These are phyloP conservation scores for Eudasyphora cyanicolor DNA, from an alignment of 2,888 invertebrate species.

Conservation along the genomic window DNA sequence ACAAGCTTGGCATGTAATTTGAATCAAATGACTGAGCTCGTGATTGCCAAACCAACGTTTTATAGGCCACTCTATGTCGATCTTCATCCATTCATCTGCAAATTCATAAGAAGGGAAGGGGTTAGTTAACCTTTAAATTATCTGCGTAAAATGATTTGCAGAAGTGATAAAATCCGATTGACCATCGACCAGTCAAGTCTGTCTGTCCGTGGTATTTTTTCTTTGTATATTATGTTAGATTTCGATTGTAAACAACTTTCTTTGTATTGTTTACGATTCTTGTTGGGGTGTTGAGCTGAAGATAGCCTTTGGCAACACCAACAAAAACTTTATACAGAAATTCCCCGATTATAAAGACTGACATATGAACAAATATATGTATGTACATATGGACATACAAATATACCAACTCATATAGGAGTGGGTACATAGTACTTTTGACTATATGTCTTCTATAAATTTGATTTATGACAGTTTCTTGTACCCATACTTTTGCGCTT, in stretches of 20 bases:
- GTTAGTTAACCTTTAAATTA: background rate
- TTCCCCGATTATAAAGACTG: background rate
- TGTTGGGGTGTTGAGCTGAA: background rate
- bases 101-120: too few species aligned
- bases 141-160: background rate
- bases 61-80: constrained; percentile 88
- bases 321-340: constrained; percentile 4
- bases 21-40: constrained; percentile 86
- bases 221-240: background rate
- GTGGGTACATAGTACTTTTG: constrained; percentile 7
- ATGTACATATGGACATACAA: too few species aligned
- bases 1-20: constrained; percentile 89
- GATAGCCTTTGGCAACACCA: constrained; percentile 18
- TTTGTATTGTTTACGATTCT: constrained; percentile 8
- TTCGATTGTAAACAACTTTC: constrained; percentile 12
- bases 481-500: background rate
- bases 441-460: constrained; percentile 1
- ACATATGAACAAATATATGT: constrained; percentile 3
- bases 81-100: constrained; percentile 89
- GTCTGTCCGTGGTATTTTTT: background rate
- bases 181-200: background rate
- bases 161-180: background rate
- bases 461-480: constrained; percentile 29
- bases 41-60: constrained; percentile 88
- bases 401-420: background rate